These are phyloP conservation scores for Cromileptes altivelis DNA, from an alignment of 2,113 vertebrate genomes.

Conservation along the genomic window DNA sequence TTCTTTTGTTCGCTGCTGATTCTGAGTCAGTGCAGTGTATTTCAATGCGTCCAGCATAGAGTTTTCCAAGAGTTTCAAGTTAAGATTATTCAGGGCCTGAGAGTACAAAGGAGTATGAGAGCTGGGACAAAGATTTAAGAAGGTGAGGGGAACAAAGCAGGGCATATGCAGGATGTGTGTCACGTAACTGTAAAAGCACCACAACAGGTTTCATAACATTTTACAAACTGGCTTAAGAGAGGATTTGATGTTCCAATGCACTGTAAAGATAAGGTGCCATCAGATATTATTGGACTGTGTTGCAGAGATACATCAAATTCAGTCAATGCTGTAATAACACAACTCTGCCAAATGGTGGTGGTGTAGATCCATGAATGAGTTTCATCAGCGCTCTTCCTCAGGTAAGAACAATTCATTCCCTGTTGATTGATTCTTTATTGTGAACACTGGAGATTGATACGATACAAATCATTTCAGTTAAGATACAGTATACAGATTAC, in stretches of 20 bases:
- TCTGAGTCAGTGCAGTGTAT: too few species aligned
- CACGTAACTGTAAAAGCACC: neutral
- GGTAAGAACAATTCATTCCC: neutral
- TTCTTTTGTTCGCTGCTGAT: too few species aligned
- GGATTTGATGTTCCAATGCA: neutral
- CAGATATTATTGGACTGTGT: neutral
- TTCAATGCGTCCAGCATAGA: too few species aligned
- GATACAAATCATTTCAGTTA: slow-evolving; percentile 58
- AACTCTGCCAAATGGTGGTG: slow-evolving; percentile 35
- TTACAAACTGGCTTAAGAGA: neutral
- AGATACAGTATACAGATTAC: slow-evolving; percentile 51
- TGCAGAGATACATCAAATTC: neutral
- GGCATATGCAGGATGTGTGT: neutral
- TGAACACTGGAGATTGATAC: slow-evolving; percentile 54
- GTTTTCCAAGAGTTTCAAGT: neutral
- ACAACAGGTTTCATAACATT: neutral
- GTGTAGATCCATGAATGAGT: neutral
- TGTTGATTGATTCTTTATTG: slow-evolving; percentile 59
- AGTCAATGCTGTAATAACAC: neutral
- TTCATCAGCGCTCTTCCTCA: neutral
- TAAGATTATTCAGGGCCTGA: neutral
- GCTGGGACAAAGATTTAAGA: neutral
- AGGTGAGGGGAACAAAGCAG: neutral
- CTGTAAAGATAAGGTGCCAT: neutral
- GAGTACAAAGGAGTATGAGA: neutral